A percentile compares a stretch with the other conserved stretches of the same genome.
Evolutionary conservation across 2,888 invertebrate species (phyloP).

Genomic region (Margaritifera margaritifera): DNA sequence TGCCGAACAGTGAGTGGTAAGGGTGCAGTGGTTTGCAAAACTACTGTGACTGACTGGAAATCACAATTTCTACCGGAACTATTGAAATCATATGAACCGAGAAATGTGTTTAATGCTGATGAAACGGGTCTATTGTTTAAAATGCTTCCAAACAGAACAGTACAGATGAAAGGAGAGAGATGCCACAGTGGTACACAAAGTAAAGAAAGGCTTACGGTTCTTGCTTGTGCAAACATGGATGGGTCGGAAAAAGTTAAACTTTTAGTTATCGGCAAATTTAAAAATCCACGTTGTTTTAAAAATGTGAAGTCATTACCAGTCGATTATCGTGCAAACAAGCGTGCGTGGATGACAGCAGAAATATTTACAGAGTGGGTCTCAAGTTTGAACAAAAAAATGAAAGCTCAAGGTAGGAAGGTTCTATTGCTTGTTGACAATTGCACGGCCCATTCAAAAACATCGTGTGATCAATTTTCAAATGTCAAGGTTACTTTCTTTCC

Average conservation of each 20-base stretch:
- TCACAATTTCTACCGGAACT: background rate
- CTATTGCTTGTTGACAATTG: constrained; percentile 4
- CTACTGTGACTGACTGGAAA: too few relatives aligned
- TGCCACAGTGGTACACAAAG: constrained; percentile 22
- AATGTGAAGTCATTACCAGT: constrained; percentile 12
- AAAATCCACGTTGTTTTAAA: constrained; percentile 21
- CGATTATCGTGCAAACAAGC: constrained; percentile 10
- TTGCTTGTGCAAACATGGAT: constrained; percentile 22
- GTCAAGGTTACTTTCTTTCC: background rate
- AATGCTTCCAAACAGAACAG: constrained; percentile 24
- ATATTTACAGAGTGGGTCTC: constrained; percentile 13
- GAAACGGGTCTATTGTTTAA: constrained; percentile 32
- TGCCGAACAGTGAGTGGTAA: too few relatives aligned
- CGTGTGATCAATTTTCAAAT: background rate
- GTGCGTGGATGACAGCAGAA: constrained; percentile 14
- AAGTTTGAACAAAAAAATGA: too few relatives aligned
- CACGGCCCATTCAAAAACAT: background rate
- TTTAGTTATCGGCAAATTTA: constrained; percentile 31
- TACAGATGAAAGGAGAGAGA: constrained; percentile 23
- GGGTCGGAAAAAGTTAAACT: constrained; percentile 29
- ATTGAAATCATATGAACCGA: constrained; percentile 6
- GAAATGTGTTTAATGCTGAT: constrained; percentile 27
- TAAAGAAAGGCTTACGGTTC: constrained; percentile 32
- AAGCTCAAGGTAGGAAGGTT: background rate
- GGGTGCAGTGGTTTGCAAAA: too few relatives aligned